phyloP scores from a whole-genome alignment of 2,113 vertebrate genomes.

The Camelus dromedarius region DNA sequence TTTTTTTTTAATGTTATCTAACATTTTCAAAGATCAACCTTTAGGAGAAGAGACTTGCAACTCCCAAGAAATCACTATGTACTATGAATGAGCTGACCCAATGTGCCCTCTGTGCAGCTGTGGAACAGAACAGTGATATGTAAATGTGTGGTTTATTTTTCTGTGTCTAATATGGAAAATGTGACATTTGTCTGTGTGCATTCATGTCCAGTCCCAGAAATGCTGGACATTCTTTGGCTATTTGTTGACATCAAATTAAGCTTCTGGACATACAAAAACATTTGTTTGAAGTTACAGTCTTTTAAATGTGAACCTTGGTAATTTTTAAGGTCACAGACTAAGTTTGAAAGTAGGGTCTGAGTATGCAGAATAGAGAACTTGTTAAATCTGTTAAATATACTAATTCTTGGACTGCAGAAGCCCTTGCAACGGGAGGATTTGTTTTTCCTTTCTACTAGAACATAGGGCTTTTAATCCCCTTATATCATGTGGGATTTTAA shows the following conservation, averaged over 20 bases:
- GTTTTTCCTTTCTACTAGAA: conserved; percentile 57
- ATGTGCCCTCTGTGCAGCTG: background rate
- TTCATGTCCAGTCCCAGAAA: background rate
- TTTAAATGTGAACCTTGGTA: background rate
- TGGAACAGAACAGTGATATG: background rate
- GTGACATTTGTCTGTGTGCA: background rate
- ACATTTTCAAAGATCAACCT: conserved; percentile 32
- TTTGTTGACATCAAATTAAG: conserved; percentile 26
- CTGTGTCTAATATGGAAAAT: background rate
- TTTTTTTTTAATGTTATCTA: background rate
- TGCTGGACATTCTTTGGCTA: background rate
- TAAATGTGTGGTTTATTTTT: conserved; percentile 1
- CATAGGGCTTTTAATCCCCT: conserved; percentile 43
- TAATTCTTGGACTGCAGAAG: background rate
- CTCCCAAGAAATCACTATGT: background rate
- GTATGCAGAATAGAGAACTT: background rate
- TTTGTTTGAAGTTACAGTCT: conserved; percentile 5
- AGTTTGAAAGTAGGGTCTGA: background rate
- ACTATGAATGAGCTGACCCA: background rate
- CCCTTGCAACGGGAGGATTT: background rate
- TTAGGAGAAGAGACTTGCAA: background rate
- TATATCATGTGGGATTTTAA: conserved; percentile 33
- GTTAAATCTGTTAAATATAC: background rate
- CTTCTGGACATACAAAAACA: background rate
- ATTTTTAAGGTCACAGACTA: conserved; percentile 6